Conservation (phyloP, 2,888 invertebrate genomes). For the Drosophila anceps region DNA sequence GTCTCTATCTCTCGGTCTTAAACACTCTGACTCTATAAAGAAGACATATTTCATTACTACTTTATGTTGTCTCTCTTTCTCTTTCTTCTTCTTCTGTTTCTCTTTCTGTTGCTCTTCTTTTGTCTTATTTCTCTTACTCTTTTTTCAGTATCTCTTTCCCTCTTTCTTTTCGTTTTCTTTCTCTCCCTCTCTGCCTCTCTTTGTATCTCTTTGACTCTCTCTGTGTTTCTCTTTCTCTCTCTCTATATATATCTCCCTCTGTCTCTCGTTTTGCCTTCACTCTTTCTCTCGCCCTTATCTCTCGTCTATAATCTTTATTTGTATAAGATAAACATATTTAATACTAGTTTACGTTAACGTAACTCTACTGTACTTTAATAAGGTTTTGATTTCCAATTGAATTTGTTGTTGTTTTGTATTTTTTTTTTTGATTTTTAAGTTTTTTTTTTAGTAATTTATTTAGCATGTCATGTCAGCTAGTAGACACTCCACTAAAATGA, state of each 20-base stretch:
- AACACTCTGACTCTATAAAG: too few relatives aligned
- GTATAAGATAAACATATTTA: too few relatives aligned
- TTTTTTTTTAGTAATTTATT: conserved; percentile 12
- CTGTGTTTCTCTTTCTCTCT: not conserved
- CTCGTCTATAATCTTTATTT: not conserved
- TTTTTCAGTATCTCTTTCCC: not conserved
- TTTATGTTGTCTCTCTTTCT: too few relatives aligned
- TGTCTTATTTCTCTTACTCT: not conserved
- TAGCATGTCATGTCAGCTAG: conserved; percentile 63
- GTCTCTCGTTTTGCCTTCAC: too few relatives aligned
- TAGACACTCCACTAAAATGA: conserved; percentile 71
- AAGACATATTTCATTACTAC: too few relatives aligned
- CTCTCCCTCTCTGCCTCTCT: too few relatives aligned
- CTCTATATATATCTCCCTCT: not conserved
- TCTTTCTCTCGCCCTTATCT: not conserved
- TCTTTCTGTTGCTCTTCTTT: too few relatives aligned
- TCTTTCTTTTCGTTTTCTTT: not conserved
- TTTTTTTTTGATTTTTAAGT: not conserved
- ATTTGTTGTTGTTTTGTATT: not conserved
- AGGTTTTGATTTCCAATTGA: not conserved
- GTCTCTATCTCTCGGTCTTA: too few relatives aligned
- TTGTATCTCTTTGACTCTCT: not conserved
- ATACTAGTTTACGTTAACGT: not conserved
- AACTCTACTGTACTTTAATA: not conserved
- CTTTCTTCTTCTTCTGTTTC: too few relatives aligned